Evolutionary conservation across 1,140 invertebrate species (phyloP).

Genomic region (Pinna nobilis): DNA sequence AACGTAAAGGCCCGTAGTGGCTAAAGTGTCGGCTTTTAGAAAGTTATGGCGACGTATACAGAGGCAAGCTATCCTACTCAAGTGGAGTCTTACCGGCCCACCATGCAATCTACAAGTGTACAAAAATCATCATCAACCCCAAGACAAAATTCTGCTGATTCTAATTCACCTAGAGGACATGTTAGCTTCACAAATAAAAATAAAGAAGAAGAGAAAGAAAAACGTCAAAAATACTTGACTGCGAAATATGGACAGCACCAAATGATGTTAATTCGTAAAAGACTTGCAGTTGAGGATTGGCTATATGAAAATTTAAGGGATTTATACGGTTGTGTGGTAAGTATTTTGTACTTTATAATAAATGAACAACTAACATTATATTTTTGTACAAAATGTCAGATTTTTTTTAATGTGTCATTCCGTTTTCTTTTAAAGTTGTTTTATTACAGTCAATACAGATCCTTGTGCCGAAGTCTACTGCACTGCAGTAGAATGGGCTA

Average conservation of each 20-base stretch:
- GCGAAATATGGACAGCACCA: slow-evolving; percentile 97
- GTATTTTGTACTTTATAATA: too few relatives aligned
- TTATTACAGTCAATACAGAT: too few relatives aligned
- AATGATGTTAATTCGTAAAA: slow-evolving; percentile 96
- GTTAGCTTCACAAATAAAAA: slow-evolving; percentile 63
- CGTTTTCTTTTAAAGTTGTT: too few relatives aligned
- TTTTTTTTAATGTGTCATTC: too few relatives aligned
- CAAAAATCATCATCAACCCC: slow-evolving; percentile 30
- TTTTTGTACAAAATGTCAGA: too few relatives aligned
- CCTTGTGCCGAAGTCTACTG: too few relatives aligned
- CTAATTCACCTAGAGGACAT: slow-evolving; percentile 50
- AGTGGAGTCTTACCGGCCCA: slow-evolving; percentile 50
- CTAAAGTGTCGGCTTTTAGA: slow-evolving; percentile 59
- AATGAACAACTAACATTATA: too few relatives aligned
- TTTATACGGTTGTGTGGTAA: slow-evolving; percentile 88
- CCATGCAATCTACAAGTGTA: slow-evolving; percentile 25
- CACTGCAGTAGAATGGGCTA: too few relatives aligned
- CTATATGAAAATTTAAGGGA: slow-evolving; percentile 95
- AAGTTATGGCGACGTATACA: slow-evolving; percentile 62
- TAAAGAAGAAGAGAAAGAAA: slow-evolving; percentile 73
- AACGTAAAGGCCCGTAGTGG: slow-evolving; percentile 36
- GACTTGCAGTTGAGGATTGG: slow-evolving; percentile 97
- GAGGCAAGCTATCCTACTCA: slow-evolving; percentile 45
- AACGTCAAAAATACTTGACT: slow-evolving; percentile 91
- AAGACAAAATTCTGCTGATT: slow-evolving; percentile 38